Base-by-base conservation (phyloP, 2,888 invertebrate species). In the Parelbella ahira region DNA sequence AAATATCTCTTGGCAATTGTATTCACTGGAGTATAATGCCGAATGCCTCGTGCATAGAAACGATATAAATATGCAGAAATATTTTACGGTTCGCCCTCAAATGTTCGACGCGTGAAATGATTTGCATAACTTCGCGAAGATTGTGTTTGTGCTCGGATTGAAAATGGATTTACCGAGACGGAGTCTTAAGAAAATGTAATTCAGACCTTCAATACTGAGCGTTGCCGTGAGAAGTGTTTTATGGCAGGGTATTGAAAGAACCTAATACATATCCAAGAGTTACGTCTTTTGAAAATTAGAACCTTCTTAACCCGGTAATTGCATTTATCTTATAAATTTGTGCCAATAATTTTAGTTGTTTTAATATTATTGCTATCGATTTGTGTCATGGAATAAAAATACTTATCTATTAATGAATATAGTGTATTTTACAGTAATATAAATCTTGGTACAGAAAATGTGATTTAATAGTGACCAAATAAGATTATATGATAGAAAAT, bases 161-260 rank as follows among this genome's bases (percentile, higher is more conserved):
- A 37, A 37, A 37, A 37, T 44, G 37, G 24, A 37, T 37, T 43
- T 30, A 29, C 19, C 8, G n/a, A 10, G 29, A 38, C 20, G 37
- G 15, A 29, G 20, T 55, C 57, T 58, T 56, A 27, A 25, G 24
- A 9, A 28, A 32, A 25, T 19, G 24, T 25, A 24, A 39, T 32
- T 32, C 23, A 19, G 39, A 25, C 3, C 32, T 39, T 12, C 11
- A 19, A 24, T 30, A 18, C 18, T 27, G 13, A 13, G 13, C 8
- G 28, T 5, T 28, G 20, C 13, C 11, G 20, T 8, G 13, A 20
- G 28, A 21, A 37, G 37, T 37, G 28, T 37, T 28, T 19, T 37
- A 37, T 27, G 11, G 12, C 11, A 27, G 25, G 25, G 27, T 27
- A 25, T 20, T 27, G 27, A 37, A 37, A 37, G 28, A 19, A 28